Evolutionary conservation across 2,113 vertebrate species (phyloP), one percentile per base, ranked within the genome.

Genomic region (Tupaia tana): DNA sequence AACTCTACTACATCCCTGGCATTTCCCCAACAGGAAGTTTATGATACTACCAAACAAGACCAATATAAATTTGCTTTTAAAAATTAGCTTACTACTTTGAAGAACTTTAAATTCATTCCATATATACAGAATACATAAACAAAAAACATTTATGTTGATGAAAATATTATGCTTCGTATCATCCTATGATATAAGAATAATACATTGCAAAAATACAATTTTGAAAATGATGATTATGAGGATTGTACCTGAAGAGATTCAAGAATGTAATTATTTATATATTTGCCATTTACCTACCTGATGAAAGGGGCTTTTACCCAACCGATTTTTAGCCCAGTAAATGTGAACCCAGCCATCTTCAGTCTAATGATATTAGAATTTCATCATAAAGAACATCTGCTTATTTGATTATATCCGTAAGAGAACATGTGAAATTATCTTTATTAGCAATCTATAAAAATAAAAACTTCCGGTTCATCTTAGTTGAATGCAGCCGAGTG

Each of bases 21-120:
- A 89, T 24, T 66, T 92, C 43, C 66, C 61, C 64, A 90, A n/a
- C 1, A 43, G 14, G 27, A 75, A 91, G 7, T 27, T 27, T 83
- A 63, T 4, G 6, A 90, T 80, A 9, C 58, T 6, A 29, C 59
- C 66, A 80, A 69, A 31, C 74, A 59, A 85, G 54, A 79, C 20
- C 81, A 11, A 52, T 64, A n/a, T 15, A 94, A 20, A 56, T 67
- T 94, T 83, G 5, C 63, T 86, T 82, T 93, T 83, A 82, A 86
- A 86, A 90, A 43, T 43, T 31, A 77, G n/a, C 0, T n/a, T 61
- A 25, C 61, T 74, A 54, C 16, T 80, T 89, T 58, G 52, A 89
- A 63, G 63, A 63, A 73, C 43, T 86, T 93, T 22, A 89, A n/a
- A 10, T 69, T 66, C 80, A 77, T 78, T 69, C 69, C 54, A 56